Evolutionary conservation across 2,797 vertebrate species (phyloP).

Genomic region (Oceanodroma leucorhoa): DNA sequence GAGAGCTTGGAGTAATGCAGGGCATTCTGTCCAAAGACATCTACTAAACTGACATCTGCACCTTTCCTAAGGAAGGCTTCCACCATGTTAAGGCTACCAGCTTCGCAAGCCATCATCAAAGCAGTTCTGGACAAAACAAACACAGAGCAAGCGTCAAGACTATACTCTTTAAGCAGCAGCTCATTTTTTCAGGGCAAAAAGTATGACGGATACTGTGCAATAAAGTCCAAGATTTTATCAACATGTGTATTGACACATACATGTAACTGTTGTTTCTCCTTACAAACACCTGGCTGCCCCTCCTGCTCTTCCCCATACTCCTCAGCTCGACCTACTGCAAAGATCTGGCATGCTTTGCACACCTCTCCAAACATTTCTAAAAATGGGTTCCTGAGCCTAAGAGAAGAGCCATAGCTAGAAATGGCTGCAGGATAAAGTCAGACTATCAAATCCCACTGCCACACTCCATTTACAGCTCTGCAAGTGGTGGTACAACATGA

Average conservation of each 20-base stretch:
- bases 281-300: not conserved
- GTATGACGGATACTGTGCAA: not conserved
- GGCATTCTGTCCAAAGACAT: slow-evolving; percentile 87
- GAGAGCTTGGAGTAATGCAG: slow-evolving; percentile 85
- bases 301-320: not conserved
- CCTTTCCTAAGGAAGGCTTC: slow-evolving; percentile 85
- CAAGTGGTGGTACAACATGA: not conserved
- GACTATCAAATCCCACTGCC: not conserved
- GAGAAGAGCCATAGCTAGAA: not conserved
- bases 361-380: not conserved
- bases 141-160: not conserved
- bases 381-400: not conserved
- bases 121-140: slow-evolving; percentile 79
- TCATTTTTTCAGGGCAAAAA: not conserved
- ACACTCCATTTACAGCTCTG: not conserved
- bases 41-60: slow-evolving; percentile 82
- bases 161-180: not conserved
- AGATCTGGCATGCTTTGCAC: not conserved
- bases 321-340: not conserved
- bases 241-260: not conserved
- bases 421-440: not conserved
- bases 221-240: not conserved
- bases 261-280: not conserved
- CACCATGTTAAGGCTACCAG: slow-evolving; percentile 69
- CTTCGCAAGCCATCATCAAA: slow-evolving; percentile 89